Evolutionary conservation across 2,113 vertebrate species (phyloP), one percentile per base, ranked within the genome.

Genomic region (Cynoglossus semilaevis): DNA sequence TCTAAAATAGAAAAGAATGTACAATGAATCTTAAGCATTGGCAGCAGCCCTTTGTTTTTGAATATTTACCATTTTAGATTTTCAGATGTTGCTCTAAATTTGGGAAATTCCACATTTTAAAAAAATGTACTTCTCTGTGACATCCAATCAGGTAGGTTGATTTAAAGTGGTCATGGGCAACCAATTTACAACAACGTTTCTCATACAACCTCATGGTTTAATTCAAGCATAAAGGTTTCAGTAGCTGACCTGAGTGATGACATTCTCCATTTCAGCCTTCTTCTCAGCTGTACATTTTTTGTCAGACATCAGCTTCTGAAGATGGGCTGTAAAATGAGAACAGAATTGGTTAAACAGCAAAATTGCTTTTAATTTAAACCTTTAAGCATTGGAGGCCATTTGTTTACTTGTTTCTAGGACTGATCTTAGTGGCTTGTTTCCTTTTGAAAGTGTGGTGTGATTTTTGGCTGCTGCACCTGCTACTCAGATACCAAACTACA

Each of bases 221-320:
- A n/a, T n/a, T n/a, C n/a, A n/a, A n/a, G n/a, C n/a, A n/a, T n/a
- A n/a, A n/a, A n/a, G n/a, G n/a, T n/a, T 18, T 59, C 1, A 29
- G 10, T 15, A 1, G 1, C 0, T 40, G 17, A 98, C 96, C 93
- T 95, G 95, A 0, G 92, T 95, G 70, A 96, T 77, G 70, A 97
- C 95, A 1, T 88, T 89, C 44, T 98, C 95, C 96, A 99, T 98
- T 84, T 97, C 95, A 18, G 89, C 79, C 67, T 95, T 98, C 80
- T 94, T 98, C 74, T 96, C 94, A 15, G 90, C 91, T 0, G 93
- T 35, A 69, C 96, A 98, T 69, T 98, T 99, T 89, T 99, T 98
- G 79, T 99, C 97, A 45, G 95, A 94, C 95, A 97, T 97, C 69
- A 98, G 70, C 72, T 99, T 99, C 86, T 98, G 94, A 61, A 99